Conservation (phyloP, 2,113 vertebrate genomes). For the Calcarius ornatus region DNA sequence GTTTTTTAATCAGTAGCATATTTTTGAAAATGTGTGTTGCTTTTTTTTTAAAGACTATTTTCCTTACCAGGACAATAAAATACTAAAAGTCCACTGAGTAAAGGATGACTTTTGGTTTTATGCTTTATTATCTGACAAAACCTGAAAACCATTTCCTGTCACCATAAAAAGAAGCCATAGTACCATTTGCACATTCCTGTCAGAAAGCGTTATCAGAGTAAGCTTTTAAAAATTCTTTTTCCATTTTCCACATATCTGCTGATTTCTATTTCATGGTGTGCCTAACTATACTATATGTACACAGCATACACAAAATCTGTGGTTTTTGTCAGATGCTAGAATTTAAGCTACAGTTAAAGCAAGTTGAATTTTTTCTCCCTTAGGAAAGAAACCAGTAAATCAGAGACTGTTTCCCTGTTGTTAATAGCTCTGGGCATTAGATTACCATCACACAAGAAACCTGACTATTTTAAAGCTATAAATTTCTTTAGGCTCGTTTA, state of each 20-base stretch:
- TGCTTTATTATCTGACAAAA: background rate
- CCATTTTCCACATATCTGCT: background rate
- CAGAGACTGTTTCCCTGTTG: background rate
- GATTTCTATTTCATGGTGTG: background rate
- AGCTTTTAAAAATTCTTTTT: background rate
- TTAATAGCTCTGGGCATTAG: background rate
- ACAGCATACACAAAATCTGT: background rate
- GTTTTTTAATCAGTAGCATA: background rate
- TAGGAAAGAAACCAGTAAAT: conserved; percentile 1
- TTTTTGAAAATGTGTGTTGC: background rate
- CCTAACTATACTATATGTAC: background rate
- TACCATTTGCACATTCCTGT: background rate
- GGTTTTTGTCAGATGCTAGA: background rate
- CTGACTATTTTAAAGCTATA: background rate
- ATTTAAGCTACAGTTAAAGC: background rate
- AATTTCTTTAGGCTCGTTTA: background rate
- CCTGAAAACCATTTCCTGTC: background rate
- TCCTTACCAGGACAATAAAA: background rate
- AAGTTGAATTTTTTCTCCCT: background rate
- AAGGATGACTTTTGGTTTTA: background rate
- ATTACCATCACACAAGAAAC: background rate
- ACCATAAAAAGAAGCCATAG: background rate
- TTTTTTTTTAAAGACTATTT: background rate
- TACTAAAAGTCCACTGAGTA: background rate
- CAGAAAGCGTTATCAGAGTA: background rate